Conservation (phyloP, 2,888 invertebrate species). For the Itoplectis maculator region DNA sequence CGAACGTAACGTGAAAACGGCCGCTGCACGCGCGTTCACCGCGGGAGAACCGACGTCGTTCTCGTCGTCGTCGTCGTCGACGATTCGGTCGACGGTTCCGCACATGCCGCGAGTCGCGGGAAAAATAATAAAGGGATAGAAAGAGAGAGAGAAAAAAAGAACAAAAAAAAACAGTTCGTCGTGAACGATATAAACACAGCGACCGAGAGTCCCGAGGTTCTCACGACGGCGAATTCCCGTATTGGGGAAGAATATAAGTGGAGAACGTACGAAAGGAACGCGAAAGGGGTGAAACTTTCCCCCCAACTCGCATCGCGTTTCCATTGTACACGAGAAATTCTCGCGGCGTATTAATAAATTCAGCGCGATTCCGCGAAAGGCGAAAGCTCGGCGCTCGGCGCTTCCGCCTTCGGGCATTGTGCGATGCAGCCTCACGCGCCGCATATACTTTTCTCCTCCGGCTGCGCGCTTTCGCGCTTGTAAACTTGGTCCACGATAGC, state of each 20-base stretch:
- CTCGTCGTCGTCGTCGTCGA: constrained; percentile 68
- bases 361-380: constrained; percentile 33
- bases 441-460: constrained; percentile 38
- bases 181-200: constrained; percentile 14
- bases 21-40: constrained; percentile 67
- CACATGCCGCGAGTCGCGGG: constrained; percentile 46
- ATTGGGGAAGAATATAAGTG: not conserved
- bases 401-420: constrained; percentile 46
- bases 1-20: too few relatives aligned
- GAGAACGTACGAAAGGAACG: constrained; percentile 2
- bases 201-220: not conserved
- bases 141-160: not conserved
- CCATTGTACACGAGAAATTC: constrained; percentile 57
- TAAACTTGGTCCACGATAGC: constrained; percentile 35
- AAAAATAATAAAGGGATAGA: constrained; percentile 42
- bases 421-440: constrained; percentile 39
- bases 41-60: constrained; percentile 57
- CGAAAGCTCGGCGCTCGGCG: constrained; percentile 39
- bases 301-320: constrained; percentile 6
- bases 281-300: constrained; percentile 37
- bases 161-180: constrained; percentile 2
- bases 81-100: constrained; percentile 68
- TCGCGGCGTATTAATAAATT: constrained; percentile 48
- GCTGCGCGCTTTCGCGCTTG: constrained; percentile 28
- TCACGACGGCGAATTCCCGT: constrained; percentile 23